These are phyloP conservation scores for Procavia capensis DNA, from an alignment of 2,113 vertebrate genomes.

Conservation along the genomic window DNA sequence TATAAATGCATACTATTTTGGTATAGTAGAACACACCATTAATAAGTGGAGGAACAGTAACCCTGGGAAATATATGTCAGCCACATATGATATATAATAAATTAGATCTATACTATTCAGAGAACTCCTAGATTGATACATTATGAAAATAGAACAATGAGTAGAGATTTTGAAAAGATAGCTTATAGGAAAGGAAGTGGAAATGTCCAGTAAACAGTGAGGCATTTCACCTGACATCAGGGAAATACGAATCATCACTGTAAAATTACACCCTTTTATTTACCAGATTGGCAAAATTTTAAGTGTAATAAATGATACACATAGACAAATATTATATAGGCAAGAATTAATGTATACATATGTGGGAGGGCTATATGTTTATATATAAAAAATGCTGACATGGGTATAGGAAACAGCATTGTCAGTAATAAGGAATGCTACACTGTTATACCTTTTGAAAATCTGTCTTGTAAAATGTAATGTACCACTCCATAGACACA, in stretches of 20 bases:
- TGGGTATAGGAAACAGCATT: neutral
- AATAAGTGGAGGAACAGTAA: slow-evolving; percentile 1
- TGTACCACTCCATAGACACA: neutral
- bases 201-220: neutral
- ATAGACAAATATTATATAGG: neutral
- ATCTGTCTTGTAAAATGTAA: neutral
- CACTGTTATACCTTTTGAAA: neutral
- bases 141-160: neutral
- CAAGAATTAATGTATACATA: neutral
- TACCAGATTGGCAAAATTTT: neutral
- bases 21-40: neutral
- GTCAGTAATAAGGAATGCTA: neutral
- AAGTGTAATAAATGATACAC: neutral
- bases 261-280: neutral
- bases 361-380: neutral
- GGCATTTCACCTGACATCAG: neutral
- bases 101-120: neutral
- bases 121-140: neutral
- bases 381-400: slow-evolving; percentile 34
- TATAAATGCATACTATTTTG: slow-evolving; percentile 20
- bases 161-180: slow-evolving; percentile 27
- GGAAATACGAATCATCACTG: neutral
- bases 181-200: neutral
- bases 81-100: neutral
- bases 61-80: slow-evolving; percentile 4